Evolutionary conservation across 2,888 invertebrate genomes (phyloP), one percentile per base, ranked within the genome.

Genomic region (Lithophane ornitopus): DNA sequence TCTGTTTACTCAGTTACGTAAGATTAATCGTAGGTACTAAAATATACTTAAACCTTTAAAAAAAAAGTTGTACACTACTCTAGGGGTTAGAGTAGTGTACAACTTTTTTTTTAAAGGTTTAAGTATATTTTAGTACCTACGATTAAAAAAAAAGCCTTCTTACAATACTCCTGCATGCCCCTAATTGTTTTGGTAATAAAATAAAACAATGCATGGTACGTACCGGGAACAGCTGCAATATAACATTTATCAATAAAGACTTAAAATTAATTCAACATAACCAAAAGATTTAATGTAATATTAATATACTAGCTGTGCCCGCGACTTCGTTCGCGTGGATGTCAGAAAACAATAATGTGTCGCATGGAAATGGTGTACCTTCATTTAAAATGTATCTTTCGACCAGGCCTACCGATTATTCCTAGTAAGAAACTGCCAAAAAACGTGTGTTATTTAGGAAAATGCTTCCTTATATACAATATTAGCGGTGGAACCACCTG

Each of bases 141-240:
- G n/a, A 9, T n/a, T 41, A 2, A 16, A n/a, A n/a, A n/a, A n/a
- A 66, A 66, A 28, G 22, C 46, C 22, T 22, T 14, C 34, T 66
- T 49, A 49, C 4, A 9, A 34, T 22, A 28, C 3, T 44, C 19
- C 12, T 65, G 12, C 26, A 22, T 8, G 44, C 28, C 26, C 14
- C 22, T 14, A 46, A 49, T 34, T 14, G 22, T 34, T 34, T 3
- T 22, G 9, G 22, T 66, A n/a, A 39, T 26, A 0, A 46, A 70
- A 56, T n/a, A 49, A 49, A 16, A 39, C 2, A n/a, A 26, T 14
- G 8, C 14, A 44, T 61, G 16, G 7, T 54, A 80, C 75, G 41
- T 69, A 80, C 80, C 80, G 3, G 80, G 80, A 41, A 80, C 34
- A 44, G 80, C 80, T 80, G n/a, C 16, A 78, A 78, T 7, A 19